Conservation (phyloP, 2,888 invertebrate genomes). For the Aethes cnicana region DNA sequence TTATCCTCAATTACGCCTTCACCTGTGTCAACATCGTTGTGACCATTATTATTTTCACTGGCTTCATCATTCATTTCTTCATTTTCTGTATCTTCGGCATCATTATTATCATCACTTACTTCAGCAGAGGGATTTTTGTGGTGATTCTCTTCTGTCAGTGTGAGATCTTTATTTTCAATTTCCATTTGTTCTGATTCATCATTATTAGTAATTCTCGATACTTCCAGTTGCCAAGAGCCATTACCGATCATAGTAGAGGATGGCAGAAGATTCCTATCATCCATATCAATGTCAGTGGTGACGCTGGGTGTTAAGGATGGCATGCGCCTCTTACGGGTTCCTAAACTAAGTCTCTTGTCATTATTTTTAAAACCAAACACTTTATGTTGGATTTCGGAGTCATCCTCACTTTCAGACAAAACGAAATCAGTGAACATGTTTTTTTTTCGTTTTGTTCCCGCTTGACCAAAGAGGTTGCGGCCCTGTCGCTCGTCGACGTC, state of each 20-base stretch:
- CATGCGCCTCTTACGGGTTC: slow-evolving; percentile 42
- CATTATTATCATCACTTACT: slow-evolving; percentile 2
- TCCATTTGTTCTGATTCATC: slow-evolving; percentile 18
- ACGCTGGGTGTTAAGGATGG: slow-evolving; percentile 55
- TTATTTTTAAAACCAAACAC: slow-evolving; percentile 53
- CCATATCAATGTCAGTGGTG: slow-evolving; percentile 65
- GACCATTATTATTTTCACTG: slow-evolving; percentile 30
- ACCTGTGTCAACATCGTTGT: slow-evolving; percentile 11
- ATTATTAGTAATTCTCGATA: slow-evolving; percentile 3
- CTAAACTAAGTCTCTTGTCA: slow-evolving; percentile 39
- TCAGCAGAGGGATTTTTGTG: background rate
- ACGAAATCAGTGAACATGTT: slow-evolving; percentile 68
- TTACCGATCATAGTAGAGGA: slow-evolving; percentile 75
- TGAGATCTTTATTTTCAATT: slow-evolving; percentile 34
- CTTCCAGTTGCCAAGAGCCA: slow-evolving; percentile 49
- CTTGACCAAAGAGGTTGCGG: slow-evolving; percentile 58
- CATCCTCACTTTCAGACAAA: slow-evolving; percentile 68
- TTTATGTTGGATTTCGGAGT: slow-evolving; percentile 61
- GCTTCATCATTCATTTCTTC: slow-evolving; percentile 11
- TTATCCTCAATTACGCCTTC: slow-evolving; percentile 4
- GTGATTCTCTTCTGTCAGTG: slow-evolving; percentile 27
- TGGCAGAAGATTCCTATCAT: slow-evolving; percentile 66
- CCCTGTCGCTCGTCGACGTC: slow-evolving; percentile 47
- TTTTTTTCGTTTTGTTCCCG: slow-evolving; percentile 52
- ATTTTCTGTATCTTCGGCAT: slow-evolving; percentile 3